Evolutionary conservation across 2,797 vertebrate genomes (phyloP).

Genomic region (Lerista edwardsae): DNA sequence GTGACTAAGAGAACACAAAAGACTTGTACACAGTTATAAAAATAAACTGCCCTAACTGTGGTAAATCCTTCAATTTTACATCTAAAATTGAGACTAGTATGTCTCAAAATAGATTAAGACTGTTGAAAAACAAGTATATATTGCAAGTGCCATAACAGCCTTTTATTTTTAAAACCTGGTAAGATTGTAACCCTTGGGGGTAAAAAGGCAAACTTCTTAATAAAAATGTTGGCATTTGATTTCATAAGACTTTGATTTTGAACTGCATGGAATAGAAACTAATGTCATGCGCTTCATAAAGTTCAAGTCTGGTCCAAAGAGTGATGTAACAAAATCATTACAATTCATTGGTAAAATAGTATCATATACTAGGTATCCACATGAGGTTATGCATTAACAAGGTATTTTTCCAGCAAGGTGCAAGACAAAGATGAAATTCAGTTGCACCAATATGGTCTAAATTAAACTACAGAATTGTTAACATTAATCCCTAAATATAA

Average conservation of each 20-base stretch:
- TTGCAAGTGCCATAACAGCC: neutral
- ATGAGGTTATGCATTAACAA: neutral
- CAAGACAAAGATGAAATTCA: neutral
- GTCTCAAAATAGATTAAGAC: neutral
- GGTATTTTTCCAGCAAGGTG: neutral
- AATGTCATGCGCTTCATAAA: neutral
- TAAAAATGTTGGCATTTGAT: neutral
- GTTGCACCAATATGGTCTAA: neutral
- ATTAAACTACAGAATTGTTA: neutral
- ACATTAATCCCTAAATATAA: neutral
- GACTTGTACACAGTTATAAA: neutral
- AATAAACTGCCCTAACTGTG: neutral
- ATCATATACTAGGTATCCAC: neutral
- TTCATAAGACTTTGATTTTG: neutral
- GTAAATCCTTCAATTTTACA: neutral
- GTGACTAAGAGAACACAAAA: neutral
- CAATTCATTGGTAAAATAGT: neutral
- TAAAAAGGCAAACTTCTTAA: too few relatives aligned
- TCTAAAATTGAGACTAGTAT: neutral
- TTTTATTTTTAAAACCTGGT: neutral
- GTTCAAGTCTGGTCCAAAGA: neutral
- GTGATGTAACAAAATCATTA: neutral
- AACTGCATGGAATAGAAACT: neutral
- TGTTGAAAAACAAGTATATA: neutral
- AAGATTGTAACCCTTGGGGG: neutral